Evolutionary conservation across 2,888 invertebrate species (phyloP).

Genomic region (Orthonychiurus folsomi): DNA sequence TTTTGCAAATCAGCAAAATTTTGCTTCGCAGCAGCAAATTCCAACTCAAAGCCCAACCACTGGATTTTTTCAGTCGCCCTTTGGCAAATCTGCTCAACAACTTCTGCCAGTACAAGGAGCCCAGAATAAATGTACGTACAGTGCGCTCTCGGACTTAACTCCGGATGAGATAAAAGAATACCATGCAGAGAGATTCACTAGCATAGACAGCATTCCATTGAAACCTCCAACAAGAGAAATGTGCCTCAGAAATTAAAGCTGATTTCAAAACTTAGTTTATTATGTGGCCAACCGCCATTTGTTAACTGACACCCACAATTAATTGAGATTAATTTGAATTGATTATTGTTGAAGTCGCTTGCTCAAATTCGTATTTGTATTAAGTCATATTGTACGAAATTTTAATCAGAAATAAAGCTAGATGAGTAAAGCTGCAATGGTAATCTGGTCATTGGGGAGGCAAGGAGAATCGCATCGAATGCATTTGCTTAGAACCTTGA

Average conservation of each 20-base stretch:
- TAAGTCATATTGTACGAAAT: too few relatives aligned
- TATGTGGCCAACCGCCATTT: too few relatives aligned
- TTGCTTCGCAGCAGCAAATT: too few relatives aligned
- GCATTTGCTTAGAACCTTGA: constrained; percentile 5
- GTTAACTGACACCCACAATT: too few relatives aligned
- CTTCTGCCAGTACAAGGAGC: constrained; percentile 3
- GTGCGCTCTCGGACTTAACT: not conserved
- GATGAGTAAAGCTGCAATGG: too few relatives aligned
- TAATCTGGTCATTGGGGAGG: too few relatives aligned
- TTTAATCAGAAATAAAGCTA: too few relatives aligned
- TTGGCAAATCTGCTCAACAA: not conserved
- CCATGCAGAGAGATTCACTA: not conserved
- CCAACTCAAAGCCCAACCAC: not conserved
- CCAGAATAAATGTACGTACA: not conserved
- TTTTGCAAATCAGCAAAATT: too few relatives aligned
- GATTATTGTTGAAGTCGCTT: too few relatives aligned
- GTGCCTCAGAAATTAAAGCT: constrained; percentile 3
- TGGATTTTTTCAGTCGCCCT: not conserved
- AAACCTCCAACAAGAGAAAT: constrained; percentile 1
- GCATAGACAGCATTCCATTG: not conserved
- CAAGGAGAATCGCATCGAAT: not conserved
- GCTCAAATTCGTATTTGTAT: too few relatives aligned
- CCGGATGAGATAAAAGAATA: not conserved
- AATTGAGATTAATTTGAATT: too few relatives aligned
- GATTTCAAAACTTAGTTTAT: not conserved